Evolutionary conservation across 2,888 invertebrate genomes (phyloP).

Genomic region (Orchestes rusci): DNA sequence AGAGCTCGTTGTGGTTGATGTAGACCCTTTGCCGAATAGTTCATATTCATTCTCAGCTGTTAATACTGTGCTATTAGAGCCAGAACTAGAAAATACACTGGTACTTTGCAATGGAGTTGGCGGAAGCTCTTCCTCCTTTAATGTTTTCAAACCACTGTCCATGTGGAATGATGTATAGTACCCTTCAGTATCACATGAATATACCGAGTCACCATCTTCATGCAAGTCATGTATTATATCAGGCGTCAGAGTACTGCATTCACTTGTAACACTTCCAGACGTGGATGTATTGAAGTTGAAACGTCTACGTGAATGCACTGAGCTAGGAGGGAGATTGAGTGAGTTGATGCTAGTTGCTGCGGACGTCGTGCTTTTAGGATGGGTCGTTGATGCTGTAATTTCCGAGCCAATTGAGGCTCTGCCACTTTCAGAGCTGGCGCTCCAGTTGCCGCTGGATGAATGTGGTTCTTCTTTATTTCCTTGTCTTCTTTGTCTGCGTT

Average conservation of each 20-base stretch:
- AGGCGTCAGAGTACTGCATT: slow-evolving; percentile 70
- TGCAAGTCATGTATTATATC: slow-evolving; percentile 73
- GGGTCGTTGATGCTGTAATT: slow-evolving; percentile 64
- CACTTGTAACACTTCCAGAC: slow-evolving; percentile 77
- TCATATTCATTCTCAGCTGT: slow-evolving; percentile 85
- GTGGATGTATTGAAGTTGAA: slow-evolving; percentile 62
- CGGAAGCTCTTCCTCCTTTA: slow-evolving; percentile 70
- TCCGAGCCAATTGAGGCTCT: slow-evolving; percentile 80
- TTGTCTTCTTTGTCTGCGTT: slow-evolving; percentile 61
- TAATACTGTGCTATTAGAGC: slow-evolving; percentile 59
- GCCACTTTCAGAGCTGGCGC: slow-evolving; percentile 85
- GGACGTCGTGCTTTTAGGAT: slow-evolving; percentile 62
- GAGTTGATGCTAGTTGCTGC: slow-evolving; percentile 65
- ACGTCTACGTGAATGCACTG: slow-evolving; percentile 61
- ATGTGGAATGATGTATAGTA: slow-evolving; percentile 97
- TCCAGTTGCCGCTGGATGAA: slow-evolving; percentile 92
- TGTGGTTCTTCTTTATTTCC: slow-evolving; percentile 73
- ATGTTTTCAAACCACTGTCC: slow-evolving; percentile 85
- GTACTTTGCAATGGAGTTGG: slow-evolving; percentile 67
- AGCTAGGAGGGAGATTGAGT: slow-evolving; percentile 55
- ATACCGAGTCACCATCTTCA: slow-evolving; percentile 83
- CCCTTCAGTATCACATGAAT: slow-evolving; percentile 94
- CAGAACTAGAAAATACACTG: slow-evolving; percentile 60
- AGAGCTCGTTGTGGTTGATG: slow-evolving; percentile 84
- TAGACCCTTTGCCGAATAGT: slow-evolving; percentile 84